Evolutionary conservation across 2,113 vertebrate genomes (phyloP), one percentile per base, ranked within the genome.

Genomic region (Manacus vitellinus): DNA sequence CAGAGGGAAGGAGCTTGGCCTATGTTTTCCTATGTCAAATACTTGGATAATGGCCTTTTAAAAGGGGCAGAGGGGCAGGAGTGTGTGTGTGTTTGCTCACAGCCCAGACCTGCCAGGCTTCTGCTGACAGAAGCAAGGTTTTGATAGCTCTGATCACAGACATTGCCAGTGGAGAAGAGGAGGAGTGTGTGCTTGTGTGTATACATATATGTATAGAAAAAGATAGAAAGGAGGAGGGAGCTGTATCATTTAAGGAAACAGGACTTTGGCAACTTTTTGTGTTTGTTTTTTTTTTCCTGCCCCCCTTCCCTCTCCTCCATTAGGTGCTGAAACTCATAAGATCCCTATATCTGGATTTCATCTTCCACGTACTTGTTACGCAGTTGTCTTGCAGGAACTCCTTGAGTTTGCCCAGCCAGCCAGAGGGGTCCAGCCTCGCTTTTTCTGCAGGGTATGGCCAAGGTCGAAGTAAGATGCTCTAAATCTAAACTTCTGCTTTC

Each of bases 311-410:
- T 16, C n/a, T 22, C 30, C 52, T 89, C 44, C 27, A 5, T 63
- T 91, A 98, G 98, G 98, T 95, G 96, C 98, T 90, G 87, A 94
- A n/a, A 98, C 98, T 85, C 98, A 98, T 47, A 98, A 97, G 96
- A 98, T 98, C 89, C 98, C 98, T 10, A 39, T 98, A 21, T 97
- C 98, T 94, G 97, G 98, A 74, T 98, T 98, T 93, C 84, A 97
- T 68, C 93, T 96, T 21, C 76, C 88, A 49, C 94, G 96, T 41
- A 49, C 96, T n/a, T 83, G 93, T 82, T 97, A 98, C 1, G 83
- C 94, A 5, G 88, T 95, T 80, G 97, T 98, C 37, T 92, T 98
- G 6, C 65, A 17, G 88, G 97, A 97, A 2, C 96, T 98, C 8
- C 94, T 95, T 12, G 63, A 82, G 23, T 98, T 98, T 94, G 95